phyloP scores from a whole-genome alignment of 2,113 vertebrate genomes.

The Scytalopus superciliaris region DNA sequence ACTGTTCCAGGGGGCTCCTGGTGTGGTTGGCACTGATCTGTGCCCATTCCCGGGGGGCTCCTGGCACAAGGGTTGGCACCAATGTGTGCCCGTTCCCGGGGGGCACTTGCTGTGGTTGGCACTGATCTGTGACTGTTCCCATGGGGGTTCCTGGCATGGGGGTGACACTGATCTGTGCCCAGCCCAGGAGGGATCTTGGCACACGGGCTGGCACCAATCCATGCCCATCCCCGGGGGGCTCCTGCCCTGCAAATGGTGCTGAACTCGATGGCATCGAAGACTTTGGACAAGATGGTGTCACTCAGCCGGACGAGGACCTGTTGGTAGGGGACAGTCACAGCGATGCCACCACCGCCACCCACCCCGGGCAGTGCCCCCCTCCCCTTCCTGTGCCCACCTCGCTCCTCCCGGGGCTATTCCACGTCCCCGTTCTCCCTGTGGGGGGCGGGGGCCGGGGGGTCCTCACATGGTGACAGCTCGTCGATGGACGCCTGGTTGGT shows the following conservation, averaged over 20 bases:
- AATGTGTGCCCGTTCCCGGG: no score
- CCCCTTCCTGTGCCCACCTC: not conserved
- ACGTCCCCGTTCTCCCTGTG: conserved; percentile 77
- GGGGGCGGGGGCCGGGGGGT: conserved; percentile 29
- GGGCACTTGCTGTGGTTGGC: not conserved
- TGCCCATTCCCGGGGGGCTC: not conserved
- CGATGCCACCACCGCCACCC: fast-evolving
- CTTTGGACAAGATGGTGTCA: not conserved
- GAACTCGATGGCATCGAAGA: conserved; percentile 59
- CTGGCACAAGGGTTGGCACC: not conserved
- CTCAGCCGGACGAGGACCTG: not conserved
- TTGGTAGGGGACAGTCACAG: not conserved
- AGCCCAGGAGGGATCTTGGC: not conserved
- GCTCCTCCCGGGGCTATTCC: conserved; percentile 56
- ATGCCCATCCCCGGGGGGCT: not conserved
- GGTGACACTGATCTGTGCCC: not conserved
- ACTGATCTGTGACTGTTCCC: not conserved
- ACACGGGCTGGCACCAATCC: not conserved
- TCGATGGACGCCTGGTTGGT: conserved; percentile 81
- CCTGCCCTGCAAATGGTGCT: conserved; percentile 66
- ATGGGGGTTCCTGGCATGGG: no score
- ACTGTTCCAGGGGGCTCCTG: no score
- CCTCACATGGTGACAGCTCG: conserved; percentile 71
- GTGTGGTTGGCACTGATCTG: not conserved
- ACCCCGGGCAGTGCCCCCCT: fast-evolving